Evolutionary conservation across 23 tunicate genomes (phyloP), one percentile per base, ranked within the genome.

Genomic region (Ciona savignyi): DNA sequence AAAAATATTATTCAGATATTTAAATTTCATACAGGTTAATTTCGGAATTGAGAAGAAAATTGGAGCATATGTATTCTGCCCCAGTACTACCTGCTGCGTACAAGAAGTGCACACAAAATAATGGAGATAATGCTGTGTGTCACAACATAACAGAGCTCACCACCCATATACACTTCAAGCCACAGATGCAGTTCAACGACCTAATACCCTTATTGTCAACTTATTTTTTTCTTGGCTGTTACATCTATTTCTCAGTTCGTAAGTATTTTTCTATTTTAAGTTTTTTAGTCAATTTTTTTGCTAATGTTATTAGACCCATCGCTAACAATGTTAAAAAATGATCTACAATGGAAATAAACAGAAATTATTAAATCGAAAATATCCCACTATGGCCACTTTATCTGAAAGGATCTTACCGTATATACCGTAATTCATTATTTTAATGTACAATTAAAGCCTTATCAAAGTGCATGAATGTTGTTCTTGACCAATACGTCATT

Each of bases 191-290:
- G 1, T 76, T 67, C 33, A 71, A 70, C 64, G 89, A 89, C 25
- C 65, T 89, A 1, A 64, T 83, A 11, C 89, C 89, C 0, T 76
- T 89, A 29, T 78, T 83, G 31, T 83, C 96, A 29, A 79, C 89
- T 1, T 78, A 91, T 67, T 81, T 80, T 51, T 32, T 85, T 0
- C 60, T 91, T 73, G 97, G 97, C 25, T 80, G 91, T 51, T 91
- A 91, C 78, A 85, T 91, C 71, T 91, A 85, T 66, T 91, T 91
- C 56, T 91, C 97, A 26, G 97, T 91, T 49, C 78, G 86, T 74
- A 62, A 80, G 85, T 80, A 63, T 62, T 32, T 24, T 23, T 27
- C 21, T 42, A 15, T 42, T 42, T 42, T 42, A 6, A 42, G 15
- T n/a, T n/a, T n/a, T n/a, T n/a, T n/a, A n/a, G n/a, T n/a, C n/a